phyloP scores from a whole-genome alignment of 1,140 invertebrate genomes.

The Megathymus violae region DNA sequence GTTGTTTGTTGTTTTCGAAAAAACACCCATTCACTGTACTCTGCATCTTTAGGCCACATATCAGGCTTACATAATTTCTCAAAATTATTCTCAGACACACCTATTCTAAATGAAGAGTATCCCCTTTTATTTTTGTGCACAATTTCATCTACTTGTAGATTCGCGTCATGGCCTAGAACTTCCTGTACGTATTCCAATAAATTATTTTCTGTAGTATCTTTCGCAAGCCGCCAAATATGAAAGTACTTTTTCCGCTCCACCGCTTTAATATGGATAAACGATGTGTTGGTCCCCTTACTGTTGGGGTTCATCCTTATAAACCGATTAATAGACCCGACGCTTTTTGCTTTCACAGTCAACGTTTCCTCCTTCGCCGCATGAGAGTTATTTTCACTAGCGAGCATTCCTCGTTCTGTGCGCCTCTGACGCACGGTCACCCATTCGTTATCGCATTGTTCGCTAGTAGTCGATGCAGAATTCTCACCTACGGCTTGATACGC shows the following conservation, averaged over 20 bases:
- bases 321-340: no score
- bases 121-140: constrained; percentile 1
- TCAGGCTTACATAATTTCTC: constrained; percentile 2
- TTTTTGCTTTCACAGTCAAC: background rate
- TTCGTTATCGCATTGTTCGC: background rate
- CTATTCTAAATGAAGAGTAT: constrained; percentile 12
- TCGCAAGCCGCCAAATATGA: constrained; percentile 9
- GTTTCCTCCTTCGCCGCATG: no score
- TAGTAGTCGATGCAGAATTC: no score
- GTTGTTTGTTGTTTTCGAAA: constrained; percentile 12
- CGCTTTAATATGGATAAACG: constrained; percentile 1
- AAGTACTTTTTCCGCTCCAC: constrained; percentile 11
- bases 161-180: background rate
- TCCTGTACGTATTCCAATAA: constrained; percentile 1
- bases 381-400: no score
- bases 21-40: constrained; percentile 19
- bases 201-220: constrained; percentile 9
- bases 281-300: constrained; percentile 12
- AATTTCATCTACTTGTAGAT: background rate
- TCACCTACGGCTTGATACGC: background rate
- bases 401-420: no score
- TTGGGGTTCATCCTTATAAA: background rate
- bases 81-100: constrained; percentile 9
- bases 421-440: constrained; percentile 8
- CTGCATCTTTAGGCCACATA: constrained; percentile 6